These are phyloP conservation scores for Thaleichthys pacificus DNA, from an alignment of 2,797 vertebrate species.

Conservation along the genomic window DNA sequence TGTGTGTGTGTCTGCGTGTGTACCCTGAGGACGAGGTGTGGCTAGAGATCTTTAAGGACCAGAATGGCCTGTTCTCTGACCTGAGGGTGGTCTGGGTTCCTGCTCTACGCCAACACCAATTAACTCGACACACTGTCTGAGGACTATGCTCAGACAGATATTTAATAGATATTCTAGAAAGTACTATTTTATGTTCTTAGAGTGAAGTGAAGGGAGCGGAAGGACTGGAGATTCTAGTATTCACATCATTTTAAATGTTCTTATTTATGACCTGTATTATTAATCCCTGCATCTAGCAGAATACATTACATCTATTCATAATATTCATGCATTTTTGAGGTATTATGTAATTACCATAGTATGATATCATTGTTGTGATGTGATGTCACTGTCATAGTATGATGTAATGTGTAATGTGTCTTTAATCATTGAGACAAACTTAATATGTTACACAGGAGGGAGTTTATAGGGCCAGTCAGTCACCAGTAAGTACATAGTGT, in stretches of 20 bases:
- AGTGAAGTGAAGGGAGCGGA: neutral
- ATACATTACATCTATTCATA: neutral
- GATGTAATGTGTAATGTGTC: too few species aligned
- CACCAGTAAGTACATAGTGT: too few species aligned
- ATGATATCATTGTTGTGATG: too few species aligned
- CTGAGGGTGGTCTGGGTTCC: constrained; percentile 93
- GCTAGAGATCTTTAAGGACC: constrained; percentile 93
- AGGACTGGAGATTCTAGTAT: neutral
- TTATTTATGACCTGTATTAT: neutral
- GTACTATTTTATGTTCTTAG: too few species aligned
- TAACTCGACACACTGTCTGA: constrained; percentile 88
- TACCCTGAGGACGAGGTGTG: constrained; percentile 97
- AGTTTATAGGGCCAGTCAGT: too few species aligned
- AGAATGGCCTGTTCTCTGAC: constrained; percentile 95
- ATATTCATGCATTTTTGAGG: neutral
- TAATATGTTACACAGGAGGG: too few species aligned
- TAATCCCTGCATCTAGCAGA: neutral
- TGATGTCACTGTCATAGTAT: too few species aligned
- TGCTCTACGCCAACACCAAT: constrained; percentile 92
- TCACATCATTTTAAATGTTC: neutral
- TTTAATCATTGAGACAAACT: too few species aligned
- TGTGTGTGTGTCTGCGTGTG: too few species aligned
- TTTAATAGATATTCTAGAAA: too few species aligned
- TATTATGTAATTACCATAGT: neutral
- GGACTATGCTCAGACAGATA: constrained; percentile 68